Base-by-base conservation (phyloP, 2,888 invertebrate genomes). In the Chelonus formosanus region DNA sequence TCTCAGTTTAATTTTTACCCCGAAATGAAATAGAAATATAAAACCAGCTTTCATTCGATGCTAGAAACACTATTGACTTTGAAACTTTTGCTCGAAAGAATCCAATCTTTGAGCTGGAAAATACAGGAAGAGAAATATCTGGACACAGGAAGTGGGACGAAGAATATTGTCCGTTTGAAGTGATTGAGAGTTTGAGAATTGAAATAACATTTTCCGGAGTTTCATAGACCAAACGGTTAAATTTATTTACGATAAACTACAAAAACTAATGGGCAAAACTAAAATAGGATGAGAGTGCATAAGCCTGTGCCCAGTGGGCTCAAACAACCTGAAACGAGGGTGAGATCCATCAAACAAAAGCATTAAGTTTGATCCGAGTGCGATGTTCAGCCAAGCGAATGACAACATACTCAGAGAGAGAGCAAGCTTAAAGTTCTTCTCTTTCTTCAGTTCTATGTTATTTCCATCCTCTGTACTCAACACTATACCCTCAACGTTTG, bases 291-390 rank as follows among this genome's bases (percentile, higher is more conserved):
- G 52, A 32, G 31, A 7, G 52, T 32, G 34, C 62, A 54, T 52
- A 67, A 62, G 48, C 67, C 35, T 48, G 20, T 20, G 34, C 40
- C 59, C 50, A 45, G 56, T 59, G 56, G 52, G 50, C 48, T 40
- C n/a, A 36, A 63, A 58, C 61, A 45, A 65, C 62, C 53, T 64
- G 40, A 58, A 63, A 63, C 70, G 73, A 65, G 75, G 73, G 72
- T 72, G 71, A 67, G 73, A 73, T 75, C 78, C 83, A 80, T 82
- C 82, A 78, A 80, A 81, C 80, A 80, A 80, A 76, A 79, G 82
- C 83, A 84, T 84, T 84, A 83, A 75, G 79, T 79, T 79, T 84
- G 79, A 84, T 84, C 83, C 83, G 76, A 71, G 80, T 79, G 79
- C 81, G 80, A 82, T 83, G 83, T 80, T 83, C 83, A 83, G 75